Evolutionary conservation across 2,797 vertebrate species (phyloP).

Genomic region (Myoxocephalus aenaeus): DNA sequence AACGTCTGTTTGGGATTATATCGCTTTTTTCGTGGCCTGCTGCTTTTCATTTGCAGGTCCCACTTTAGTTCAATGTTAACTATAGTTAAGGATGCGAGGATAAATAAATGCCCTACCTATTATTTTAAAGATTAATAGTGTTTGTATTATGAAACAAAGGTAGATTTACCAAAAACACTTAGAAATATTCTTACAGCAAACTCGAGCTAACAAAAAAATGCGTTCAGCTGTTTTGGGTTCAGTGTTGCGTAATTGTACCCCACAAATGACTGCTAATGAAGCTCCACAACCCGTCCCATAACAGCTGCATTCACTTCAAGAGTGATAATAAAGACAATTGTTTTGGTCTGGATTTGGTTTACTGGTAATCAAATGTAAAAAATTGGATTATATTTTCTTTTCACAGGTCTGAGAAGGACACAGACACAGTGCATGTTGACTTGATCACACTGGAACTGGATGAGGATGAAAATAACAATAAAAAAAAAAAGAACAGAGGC

Average conservation of each 20-base stretch:
- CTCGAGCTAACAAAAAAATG: background rate
- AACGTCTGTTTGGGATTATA: constrained; percentile 7
- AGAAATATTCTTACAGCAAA: accelerated
- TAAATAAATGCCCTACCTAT: background rate
- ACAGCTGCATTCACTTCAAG: background rate
- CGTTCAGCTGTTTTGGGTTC: background rate
- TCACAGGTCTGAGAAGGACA: background rate
- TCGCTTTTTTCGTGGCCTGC: background rate
- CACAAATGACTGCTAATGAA: background rate
- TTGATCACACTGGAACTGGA: background rate
- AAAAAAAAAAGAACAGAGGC: background rate
- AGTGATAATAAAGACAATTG: background rate
- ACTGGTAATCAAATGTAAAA: background rate
- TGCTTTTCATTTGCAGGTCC: background rate
- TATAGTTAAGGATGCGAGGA: background rate
- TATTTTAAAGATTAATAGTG: background rate
- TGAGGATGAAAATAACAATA: background rate
- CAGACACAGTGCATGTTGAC: background rate
- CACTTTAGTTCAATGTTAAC: background rate
- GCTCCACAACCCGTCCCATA: background rate
- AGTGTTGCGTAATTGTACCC: background rate
- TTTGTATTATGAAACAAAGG: background rate
- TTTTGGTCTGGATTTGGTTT: background rate
- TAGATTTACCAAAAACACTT: background rate
- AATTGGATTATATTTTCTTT: background rate